Evolutionary conservation across 2,113 vertebrate species (phyloP).

Genomic region (Morone chrysops): DNA sequence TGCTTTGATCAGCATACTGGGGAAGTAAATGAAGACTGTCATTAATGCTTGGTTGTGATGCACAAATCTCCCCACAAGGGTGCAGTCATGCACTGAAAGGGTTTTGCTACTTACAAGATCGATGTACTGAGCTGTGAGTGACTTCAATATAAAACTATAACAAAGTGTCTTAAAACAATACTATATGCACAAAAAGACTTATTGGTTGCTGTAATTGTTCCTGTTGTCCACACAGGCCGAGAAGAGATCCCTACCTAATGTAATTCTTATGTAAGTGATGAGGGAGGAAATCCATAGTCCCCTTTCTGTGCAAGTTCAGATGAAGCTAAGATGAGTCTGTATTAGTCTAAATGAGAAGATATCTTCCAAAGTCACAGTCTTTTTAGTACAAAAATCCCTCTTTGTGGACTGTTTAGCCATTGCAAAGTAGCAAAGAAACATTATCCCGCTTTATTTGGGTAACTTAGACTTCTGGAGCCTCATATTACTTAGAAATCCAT

Average conservation of each 20-base stretch:
- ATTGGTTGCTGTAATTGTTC: neutral
- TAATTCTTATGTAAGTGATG: neutral
- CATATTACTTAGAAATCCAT: neutral
- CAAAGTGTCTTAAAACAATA: neutral
- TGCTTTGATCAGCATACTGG: slow-evolving; percentile 85
- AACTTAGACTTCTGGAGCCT: neutral
- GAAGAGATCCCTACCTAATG: neutral
- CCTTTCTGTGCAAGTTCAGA: neutral
- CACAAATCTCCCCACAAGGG: slow-evolving; percentile 49
- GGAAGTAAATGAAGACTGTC: slow-evolving; percentile 7
- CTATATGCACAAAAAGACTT: neutral
- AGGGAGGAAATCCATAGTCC: neutral
- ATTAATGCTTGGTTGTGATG: slow-evolving; percentile 22
- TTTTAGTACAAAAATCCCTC: neutral
- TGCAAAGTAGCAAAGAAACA: neutral
- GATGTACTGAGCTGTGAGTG: no score
- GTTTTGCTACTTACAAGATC: no score
- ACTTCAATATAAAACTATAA: neutral
- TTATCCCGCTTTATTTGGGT: neutral
- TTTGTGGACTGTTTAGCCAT: neutral
- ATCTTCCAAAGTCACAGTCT: neutral
- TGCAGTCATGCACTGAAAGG: slow-evolving; percentile 37
- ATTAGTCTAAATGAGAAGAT: neutral
- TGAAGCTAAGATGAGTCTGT: neutral
- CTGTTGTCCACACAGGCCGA: neutral